Base-by-base conservation (phyloP, 2,888 invertebrate genomes). In the Rhingia campestris region DNA sequence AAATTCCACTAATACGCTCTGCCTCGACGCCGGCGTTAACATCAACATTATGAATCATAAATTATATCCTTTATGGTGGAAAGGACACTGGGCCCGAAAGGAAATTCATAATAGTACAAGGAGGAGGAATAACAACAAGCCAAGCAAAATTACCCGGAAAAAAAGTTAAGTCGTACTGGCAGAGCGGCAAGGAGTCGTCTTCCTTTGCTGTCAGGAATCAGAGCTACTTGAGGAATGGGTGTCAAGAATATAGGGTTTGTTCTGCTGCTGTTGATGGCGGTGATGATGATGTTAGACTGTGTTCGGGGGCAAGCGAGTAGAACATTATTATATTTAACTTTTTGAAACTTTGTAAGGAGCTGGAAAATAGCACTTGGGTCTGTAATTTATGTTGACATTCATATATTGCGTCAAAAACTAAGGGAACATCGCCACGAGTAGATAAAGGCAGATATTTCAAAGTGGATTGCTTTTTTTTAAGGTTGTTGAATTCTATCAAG, bases 81-180 rank as follows among this genome's bases (percentile, higher is more conserved):
- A 79, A 74, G 73, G 73, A 74, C 84, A 84, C 10, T 64, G 9
- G 43, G 9, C 41, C 22, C 7, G 30, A 33, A 43, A 39, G 53
- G 80, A 82, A 79, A 79, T 64, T 82, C 82, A 82, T 82, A 82
- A 82, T 79, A 84, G 56, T 39, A 74, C 37, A 74, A 75, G 63
- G 49, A 61, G 79, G 53, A 63, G 59, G 30, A 61, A 53, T 43
- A 66, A 51, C 49, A 54, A 47, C 12, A 54, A 35, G 45, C 61
- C 33, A 12, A 45, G 49, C 12, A 64, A 53, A 79, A 67, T 63
- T 53, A 43, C 72, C 41, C 64, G 49, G 49, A 73, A 70, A 61
- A 67, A 59, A 59, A 45, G 30, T 12, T n/a, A 33, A 4, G 22
- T n/a, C 14, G 67, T 54, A 14, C 10, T 47, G 69, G 75, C 59